A percentile compares a stretch with the other conserved stretches of the same genome.
These are phyloP conservation scores for Stichodactyla helianthus DNA, from an alignment of 64 coral and sea anemone genomes.

Conservation along the genomic window DNA sequence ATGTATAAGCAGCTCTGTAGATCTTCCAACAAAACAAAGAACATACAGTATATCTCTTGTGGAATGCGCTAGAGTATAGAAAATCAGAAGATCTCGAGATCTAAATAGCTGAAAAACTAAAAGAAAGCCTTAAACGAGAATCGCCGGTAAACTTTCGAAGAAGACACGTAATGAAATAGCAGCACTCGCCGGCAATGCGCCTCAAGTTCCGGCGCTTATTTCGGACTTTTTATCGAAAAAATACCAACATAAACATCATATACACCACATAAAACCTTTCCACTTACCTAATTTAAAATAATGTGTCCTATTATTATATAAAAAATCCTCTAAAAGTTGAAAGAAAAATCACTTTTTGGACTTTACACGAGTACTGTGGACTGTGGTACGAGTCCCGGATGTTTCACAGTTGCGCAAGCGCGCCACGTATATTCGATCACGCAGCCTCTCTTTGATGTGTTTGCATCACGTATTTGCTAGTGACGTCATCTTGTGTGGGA, in stretches of 20 bases:
- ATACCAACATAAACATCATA: not conserved
- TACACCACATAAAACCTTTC: not conserved
- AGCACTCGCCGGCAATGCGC: not conserved
- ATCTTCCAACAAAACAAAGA: not conserved
- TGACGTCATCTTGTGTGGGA: not conserved
- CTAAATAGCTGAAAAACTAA: not conserved
- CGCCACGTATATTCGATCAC: constrained; percentile 52
- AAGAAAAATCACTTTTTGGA: constrained; percentile 19
- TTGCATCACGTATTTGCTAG: not conserved
- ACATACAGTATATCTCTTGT: not conserved
- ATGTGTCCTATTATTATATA: constrained; percentile 8
- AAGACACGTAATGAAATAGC: constrained; percentile 28
- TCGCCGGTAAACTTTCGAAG: not conserved
- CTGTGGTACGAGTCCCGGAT: constrained; percentile 43
- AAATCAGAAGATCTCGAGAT: not conserved
- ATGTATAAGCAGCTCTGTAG: not conserved
- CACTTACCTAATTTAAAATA: constrained; percentile 63
- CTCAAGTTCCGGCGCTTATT: not conserved
- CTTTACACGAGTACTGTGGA: constrained; percentile 61
- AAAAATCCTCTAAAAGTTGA: constrained; percentile 32
- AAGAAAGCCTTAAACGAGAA: not conserved
- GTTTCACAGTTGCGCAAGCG: constrained; percentile 52
- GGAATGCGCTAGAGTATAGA: not conserved
- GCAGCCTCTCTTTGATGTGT: constrained; percentile 5
- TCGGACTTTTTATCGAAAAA: not conserved